Base-by-base conservation (phyloP, 1,140 invertebrate species). In the Brachionus plicatilis region DNA sequence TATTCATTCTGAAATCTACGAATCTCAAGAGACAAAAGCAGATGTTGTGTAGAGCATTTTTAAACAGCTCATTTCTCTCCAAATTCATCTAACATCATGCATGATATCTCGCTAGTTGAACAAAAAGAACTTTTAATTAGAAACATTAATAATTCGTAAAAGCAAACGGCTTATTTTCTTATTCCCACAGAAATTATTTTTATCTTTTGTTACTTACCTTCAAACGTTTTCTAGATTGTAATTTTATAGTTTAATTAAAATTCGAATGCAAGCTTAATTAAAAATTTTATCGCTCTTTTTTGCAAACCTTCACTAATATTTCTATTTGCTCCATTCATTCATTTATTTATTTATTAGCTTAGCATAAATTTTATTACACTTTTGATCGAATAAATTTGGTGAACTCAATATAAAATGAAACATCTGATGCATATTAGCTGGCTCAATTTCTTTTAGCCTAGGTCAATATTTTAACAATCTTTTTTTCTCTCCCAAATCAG, bases 211-310 rank as follows among this genome's bases (percentile, higher is more conserved):
- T 53, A 53, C 53, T 60, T 60, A 24, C 53, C 53, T 60, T 60
- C 53, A 60, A 60, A 60, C 53, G n/a, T 60, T 60, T 47, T 60
- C 53, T 60, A 24, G 2, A 60, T 60, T 60, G 53, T 60, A 60
- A 60, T 60, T 60, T 60, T 60, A 60, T 60, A 60, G 53, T 60
- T 60, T 60, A 60, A 60, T 60, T 60, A 60, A 60, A 60, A 60
- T 60, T 60, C 53, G 53, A 60, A 60, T 27, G 8, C 20, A 60
- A 27, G 53, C 53, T 60, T 60, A 60, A 60, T 60, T 60, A 60
- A 60, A 60, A 60, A 60, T 60, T 60, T 60, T 60, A 60, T 60
- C 53, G 53, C 53, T 60, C n/a, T 60, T 56, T 56, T 60, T 24
- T 24, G 17, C 3, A 20, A 60, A 20, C 53, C 53, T 20, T 60